Evolutionary conservation across 1,140 invertebrate species (phyloP), one percentile per base, ranked within the genome.

Genomic region (Drosophila kohkoa): DNA sequence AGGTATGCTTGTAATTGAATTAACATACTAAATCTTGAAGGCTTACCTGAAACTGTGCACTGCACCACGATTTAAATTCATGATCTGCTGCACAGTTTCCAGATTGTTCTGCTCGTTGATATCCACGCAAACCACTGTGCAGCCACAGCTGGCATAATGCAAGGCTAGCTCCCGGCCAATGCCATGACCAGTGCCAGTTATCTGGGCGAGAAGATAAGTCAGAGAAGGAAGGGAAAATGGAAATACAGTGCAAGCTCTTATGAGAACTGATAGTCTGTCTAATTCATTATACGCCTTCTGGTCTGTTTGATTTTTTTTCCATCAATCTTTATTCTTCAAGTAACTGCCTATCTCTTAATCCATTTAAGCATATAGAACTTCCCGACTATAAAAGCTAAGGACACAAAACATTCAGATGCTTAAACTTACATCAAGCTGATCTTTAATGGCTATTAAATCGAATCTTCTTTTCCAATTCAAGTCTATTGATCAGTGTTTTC

Each of bases 121-220:
- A 92, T 99, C 98, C 93, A 97, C 97, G 67, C 97, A 95, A 0
- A 99, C 95, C 2, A 99, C 93, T 1, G 93, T 96, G 20, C 96
- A 95, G 1, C 97, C 97, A 7, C 96, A 93, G 25, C 94, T 93
- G 1, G 96, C 96, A 88, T 98, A 97, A 64, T 96, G 95, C n/a
- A 96, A 92, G 3, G 97, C 96, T 74, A 98, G 92, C 75, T 98
- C 95, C 51, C 96, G 94, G 1, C 98, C 98, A 79, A 99, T 96
- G 10, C 98, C 98, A 93, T 97, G 97, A 3, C 97, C 98, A 13
- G 96, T 95, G 38, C 98, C 98, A 20, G 98, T 98, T 60, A 99
- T 96, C 94, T 4, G 3, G 10, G 7, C 60, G 58, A 71, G 54
- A 15, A 45, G 16, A 32, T 38, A 20, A 4, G 10, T 55, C 0